Percentiles rank a stretch among this genome's conserved stretches.
Evolutionary conservation across 2,797 vertebrate species (phyloP).

Genomic region (Spinibarbus caldwelli): DNA sequence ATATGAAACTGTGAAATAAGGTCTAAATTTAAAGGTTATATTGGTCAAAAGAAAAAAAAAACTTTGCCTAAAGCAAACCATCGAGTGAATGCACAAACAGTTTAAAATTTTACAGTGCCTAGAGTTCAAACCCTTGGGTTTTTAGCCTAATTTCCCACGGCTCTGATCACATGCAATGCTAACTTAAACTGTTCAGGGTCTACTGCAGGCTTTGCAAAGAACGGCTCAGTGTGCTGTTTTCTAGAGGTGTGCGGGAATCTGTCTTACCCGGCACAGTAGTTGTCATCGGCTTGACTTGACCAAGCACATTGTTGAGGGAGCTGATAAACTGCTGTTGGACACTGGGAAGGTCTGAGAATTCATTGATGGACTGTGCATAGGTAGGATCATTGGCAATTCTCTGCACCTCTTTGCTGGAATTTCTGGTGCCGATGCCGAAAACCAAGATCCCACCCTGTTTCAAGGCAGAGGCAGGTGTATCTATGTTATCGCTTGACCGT

Average conservation of each 20-base stretch:
- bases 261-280: too few species aligned
- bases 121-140: not conserved
- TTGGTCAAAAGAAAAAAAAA: not conserved
- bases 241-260: not conserved
- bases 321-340: constrained; percentile 75
- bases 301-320: constrained; percentile 51
- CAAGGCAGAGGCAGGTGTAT: too few species aligned
- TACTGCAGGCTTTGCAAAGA: not conserved
- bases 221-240: not conserved
- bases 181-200: not conserved
- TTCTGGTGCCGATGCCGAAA: too few species aligned
- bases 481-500: too few species aligned
- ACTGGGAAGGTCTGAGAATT: constrained; percentile 76
- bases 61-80: not conserved
- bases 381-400: constrained; percentile 60
- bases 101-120: not conserved
- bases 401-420: constrained; percentile 68
- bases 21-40: not conserved
- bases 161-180: too few species aligned
- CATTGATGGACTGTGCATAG: constrained; percentile 55
- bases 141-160: too few species aligned
- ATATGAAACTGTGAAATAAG: not conserved
- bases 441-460: too few species aligned
- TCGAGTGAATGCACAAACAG: not conserved
- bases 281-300: too few species aligned